Base-by-base conservation (phyloP, 92 coral and sea anemone genomes). In the Meandrina meandrites region DNA sequence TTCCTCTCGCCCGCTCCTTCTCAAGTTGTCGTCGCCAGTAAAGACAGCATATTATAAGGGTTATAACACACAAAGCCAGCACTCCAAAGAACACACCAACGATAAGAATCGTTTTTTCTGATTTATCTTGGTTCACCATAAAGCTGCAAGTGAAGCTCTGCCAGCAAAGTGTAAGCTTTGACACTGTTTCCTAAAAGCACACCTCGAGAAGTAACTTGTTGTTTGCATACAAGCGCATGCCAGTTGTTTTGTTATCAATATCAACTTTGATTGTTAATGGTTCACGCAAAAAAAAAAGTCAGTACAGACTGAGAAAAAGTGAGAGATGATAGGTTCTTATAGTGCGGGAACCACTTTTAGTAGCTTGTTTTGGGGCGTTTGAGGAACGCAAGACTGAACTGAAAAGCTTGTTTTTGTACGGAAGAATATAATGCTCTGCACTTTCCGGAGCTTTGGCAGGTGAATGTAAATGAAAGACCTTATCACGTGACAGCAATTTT, bases 51-150 rank as follows among this genome's bases (percentile, higher is more conserved):
- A 89, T 62, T 2, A 93, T 77, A 53, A 89, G n/a, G 34, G 92
- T 81, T 16, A 94, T 35, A 10, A 91, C 90, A 42, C 94, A 79
- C 30, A 94, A 67, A 22, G 93, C 90, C 21, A 94, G 51, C 31
- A 91, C 96, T 5, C 98, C 96, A 42, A 94, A 94, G 69, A 94
- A 93, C 57, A 94, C 98, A 4, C 98, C 98, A 32, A 93, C 93
- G 21, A 94, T 94, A 0, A 94, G 91, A 60, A 94, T 89, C 3
- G 89, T 72, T 74, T 86, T 88, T 62, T 85, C 67, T 40, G 67
- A 57, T 30, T 22, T 48, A 1, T 22, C 53, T 34, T 77, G 66
- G 35, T 31, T 34, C 81, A 66, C 77, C 88, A 85, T 85, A 67
- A 40, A 62, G 60, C 53, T 45, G 32, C 8, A 35, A 16, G 58